Percentiles rank a stretch among this genome's conserved stretches.
phyloP scores from a whole-genome alignment of 37 sponge, comb jelly and placozoan species.

The Agelas oroides region DNA sequence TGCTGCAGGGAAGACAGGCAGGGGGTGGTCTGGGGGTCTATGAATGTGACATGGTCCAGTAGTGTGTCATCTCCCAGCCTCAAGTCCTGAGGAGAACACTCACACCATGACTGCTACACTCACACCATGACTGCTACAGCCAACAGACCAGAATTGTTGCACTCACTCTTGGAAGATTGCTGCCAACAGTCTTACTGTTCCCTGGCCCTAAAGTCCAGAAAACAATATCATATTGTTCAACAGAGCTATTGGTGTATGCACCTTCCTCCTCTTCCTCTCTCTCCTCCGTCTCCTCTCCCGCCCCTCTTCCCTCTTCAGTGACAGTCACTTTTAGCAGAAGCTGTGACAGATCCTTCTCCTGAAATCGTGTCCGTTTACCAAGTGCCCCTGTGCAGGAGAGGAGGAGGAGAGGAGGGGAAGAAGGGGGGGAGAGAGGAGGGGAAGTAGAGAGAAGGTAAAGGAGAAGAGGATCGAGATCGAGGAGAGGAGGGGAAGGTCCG shows the following conservation, averaged over 20 bases:
- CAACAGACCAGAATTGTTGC: not conserved
- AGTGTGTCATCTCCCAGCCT: slow-evolving; percentile 79
- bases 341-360: slow-evolving; percentile 81
- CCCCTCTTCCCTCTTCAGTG: not conserved
- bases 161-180: not conserved
- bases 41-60: slow-evolving; percentile 62
- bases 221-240: no score
- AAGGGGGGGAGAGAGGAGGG: no score
- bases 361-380: slow-evolving; percentile 91
- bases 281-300: no score
- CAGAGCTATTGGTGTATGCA: no score
- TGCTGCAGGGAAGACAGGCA: slow-evolving; percentile 68
- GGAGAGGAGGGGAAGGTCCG: no score
- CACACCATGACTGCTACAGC: no score
- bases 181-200: not conserved
- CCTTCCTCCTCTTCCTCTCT: not conserved
- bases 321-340: slow-evolving; percentile 62
- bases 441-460: no score
- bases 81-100: slow-evolving; percentile 48
- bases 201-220: no score
- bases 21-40: slow-evolving; percentile 16
- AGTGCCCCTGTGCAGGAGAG: slow-evolving; percentile 59
- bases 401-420: no score
- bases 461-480: no score
- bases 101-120: no score